A percentile compares a stretch with the other conserved stretches of the same genome.
Conservation (phyloP, 2,113 vertebrate species). For the Dissostichus mawsoni region DNA sequence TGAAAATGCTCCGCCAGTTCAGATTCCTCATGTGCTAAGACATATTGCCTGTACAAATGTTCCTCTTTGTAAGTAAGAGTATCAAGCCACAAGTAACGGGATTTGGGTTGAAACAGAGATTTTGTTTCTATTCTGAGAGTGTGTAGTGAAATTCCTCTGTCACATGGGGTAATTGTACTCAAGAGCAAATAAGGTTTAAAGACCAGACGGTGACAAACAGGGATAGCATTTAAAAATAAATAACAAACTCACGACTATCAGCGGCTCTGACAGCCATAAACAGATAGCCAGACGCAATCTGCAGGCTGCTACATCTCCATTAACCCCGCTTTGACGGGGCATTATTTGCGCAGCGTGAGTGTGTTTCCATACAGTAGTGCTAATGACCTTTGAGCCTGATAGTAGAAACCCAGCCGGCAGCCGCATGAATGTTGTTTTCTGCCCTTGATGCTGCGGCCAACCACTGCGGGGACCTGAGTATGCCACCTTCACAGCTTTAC, state of each 20-base stretch:
- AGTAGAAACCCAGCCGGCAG: slow-evolving; percentile 44
- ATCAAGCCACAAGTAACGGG: not conserved
- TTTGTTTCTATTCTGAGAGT: too few species aligned
- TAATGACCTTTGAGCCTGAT: slow-evolving; percentile 77
- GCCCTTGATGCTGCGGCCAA: slow-evolving; percentile 28
- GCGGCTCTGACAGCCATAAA: slow-evolving; percentile 37
- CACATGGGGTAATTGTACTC: slow-evolving; percentile 38
- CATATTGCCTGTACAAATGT: not conserved
- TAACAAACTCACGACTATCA: slow-evolving; percentile 52
- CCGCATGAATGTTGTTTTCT: slow-evolving; percentile 49
- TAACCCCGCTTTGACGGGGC: slow-evolving; percentile 4
- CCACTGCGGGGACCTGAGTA: not conserved
- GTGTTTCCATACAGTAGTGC: slow-evolving; percentile 48
- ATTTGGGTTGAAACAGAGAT: not conserved
- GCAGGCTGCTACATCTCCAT: not conserved
- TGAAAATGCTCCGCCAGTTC: slow-evolving; percentile 41
- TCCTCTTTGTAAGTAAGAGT: not conserved
- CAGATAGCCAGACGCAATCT: slow-evolving; percentile 43
- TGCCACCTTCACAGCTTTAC: slow-evolving; percentile 41
- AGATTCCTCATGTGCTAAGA: slow-evolving; percentile 19
- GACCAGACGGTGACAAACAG: slow-evolving; percentile 2
- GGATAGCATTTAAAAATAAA: slow-evolving; percentile 45
- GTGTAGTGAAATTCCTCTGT: not conserved
- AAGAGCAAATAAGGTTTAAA: slow-evolving; percentile 32
- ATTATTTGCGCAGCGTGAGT: slow-evolving; percentile 43